Evolutionary conservation across 1,140 invertebrate species (phyloP).

Genomic region (Drosophila busckii): DNA sequence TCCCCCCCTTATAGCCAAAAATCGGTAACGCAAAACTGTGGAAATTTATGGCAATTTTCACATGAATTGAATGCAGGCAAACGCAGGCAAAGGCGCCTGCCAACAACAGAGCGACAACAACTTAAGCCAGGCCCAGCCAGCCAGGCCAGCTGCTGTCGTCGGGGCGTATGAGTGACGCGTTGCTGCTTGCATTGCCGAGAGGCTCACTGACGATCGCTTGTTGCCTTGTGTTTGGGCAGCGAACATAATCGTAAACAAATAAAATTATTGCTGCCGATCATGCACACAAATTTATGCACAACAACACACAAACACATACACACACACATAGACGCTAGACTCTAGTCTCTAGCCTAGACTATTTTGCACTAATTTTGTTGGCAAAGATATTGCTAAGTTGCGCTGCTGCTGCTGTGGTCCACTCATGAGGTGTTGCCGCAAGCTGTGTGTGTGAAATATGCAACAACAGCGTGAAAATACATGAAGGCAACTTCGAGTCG

Average conservation of each 20-base stretch:
- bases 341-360: slow-evolving; percentile 31
- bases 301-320: slow-evolving; percentile 28
- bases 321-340: slow-evolving; percentile 1
- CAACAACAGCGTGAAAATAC: slow-evolving; percentile 73
- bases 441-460: slow-evolving; percentile 76
- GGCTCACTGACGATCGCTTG: slow-evolving; percentile 36
- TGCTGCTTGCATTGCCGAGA: slow-evolving; percentile 5
- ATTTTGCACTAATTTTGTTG: slow-evolving; percentile 69
- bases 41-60: slow-evolving; percentile 74
- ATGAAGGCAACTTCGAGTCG: slow-evolving; percentile 61
- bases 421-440: slow-evolving; percentile 65
- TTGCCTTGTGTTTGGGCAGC: slow-evolving; percentile 69
- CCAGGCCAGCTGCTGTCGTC: slow-evolving; percentile 50
- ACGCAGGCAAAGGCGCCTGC: slow-evolving; percentile 53
- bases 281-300: slow-evolving; percentile 74
- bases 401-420: slow-evolving; percentile 23
- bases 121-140: slow-evolving; percentile 15
- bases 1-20: background rate
- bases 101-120: slow-evolving; percentile 42
- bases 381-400: background rate
- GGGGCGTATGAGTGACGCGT: slow-evolving; percentile 74
- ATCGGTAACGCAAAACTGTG: slow-evolving; percentile 20
- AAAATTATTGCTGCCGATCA: slow-evolving; percentile 77
- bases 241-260: slow-evolving; percentile 77
- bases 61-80: slow-evolving; percentile 59